Evolutionary conservation across 2,113 vertebrate genomes (phyloP).

Genomic region (Cynoglossus semilaevis): DNA sequence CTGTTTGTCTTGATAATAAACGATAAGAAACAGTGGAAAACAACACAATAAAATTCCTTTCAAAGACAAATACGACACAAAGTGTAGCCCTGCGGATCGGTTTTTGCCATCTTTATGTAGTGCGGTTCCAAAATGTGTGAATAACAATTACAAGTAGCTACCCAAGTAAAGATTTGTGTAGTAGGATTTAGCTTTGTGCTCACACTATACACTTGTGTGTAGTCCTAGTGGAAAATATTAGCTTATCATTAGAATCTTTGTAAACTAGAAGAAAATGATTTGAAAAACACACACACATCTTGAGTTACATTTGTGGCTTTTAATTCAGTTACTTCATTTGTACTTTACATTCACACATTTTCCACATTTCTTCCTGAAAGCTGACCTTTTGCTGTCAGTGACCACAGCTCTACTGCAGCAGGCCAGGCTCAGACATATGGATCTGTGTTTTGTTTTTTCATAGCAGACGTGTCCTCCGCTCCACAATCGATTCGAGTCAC

Average conservation of each 20-base stretch:
- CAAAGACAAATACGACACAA: constrained; percentile 17
- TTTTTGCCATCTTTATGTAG: constrained; percentile 9
- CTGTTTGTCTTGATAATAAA: constrained; percentile 4
- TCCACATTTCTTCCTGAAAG: constrained; percentile 1
- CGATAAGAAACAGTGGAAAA: constrained; percentile 3
- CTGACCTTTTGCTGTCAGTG: constrained; percentile 12
- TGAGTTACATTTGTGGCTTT: no score
- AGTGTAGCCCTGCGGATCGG: neutral
- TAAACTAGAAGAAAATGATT: no score
- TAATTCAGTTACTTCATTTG: no score
- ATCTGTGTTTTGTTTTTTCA: constrained; percentile 7
- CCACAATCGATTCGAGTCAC: constrained; percentile 23
- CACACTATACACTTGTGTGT: constrained; percentile 2
- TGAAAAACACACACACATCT: no score
- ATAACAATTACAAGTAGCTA: constrained; percentile 12
- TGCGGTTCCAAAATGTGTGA: constrained; percentile 12
- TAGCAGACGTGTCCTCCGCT: constrained; percentile 24
- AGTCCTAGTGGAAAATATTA: constrained; percentile 2
- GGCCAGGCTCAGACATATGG: constrained; percentile 8
- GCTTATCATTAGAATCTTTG: no score
- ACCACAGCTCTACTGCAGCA: constrained; percentile 9
- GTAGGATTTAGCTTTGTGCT: constrained; percentile 6
- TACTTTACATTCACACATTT: neutral
- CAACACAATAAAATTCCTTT: constrained; percentile 9
- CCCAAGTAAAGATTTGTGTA: constrained; percentile 17